These are phyloP conservation scores for Smutsia temminckii DNA, from an alignment of 2,797 vertebrate genomes.

Conservation along the genomic window DNA sequence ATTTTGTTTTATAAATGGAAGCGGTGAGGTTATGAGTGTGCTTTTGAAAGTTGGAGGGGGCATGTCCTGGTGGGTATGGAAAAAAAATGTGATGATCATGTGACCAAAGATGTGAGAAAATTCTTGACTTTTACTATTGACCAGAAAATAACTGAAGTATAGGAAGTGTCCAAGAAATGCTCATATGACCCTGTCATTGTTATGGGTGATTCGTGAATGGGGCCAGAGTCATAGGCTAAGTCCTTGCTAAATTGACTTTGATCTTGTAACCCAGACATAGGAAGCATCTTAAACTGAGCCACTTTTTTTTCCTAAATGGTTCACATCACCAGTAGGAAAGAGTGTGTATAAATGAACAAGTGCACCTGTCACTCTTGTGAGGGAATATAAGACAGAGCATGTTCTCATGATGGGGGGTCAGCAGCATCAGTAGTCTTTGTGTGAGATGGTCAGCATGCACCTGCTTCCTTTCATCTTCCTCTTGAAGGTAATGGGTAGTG, in stretches of 20 bases:
- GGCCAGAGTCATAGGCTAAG: background rate
- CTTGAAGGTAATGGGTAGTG: background rate
- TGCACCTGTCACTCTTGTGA: background rate
- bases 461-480: background rate
- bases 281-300: background rate
- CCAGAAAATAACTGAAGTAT: background rate
- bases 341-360: background rate
- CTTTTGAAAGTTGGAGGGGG: background rate
- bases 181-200: rapidly evolving
- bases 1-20: background rate
- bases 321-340: background rate
- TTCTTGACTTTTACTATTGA: background rate
- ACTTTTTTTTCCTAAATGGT: background rate
- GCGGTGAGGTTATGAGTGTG: background rate
- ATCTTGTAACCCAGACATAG: background rate
- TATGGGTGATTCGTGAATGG: rapidly evolving
- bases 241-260: background rate
- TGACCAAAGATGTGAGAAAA: background rate
- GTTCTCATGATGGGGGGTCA: background rate
- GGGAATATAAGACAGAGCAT: background rate
- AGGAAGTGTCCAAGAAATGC: background rate
- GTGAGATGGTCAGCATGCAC: background rate
- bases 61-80: background rate
- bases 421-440: rapidly evolving
- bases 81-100: background rate